Base-by-base conservation (phyloP, 64 coral and sea anemone genomes). In the Stichodactyla mertensii region DNA sequence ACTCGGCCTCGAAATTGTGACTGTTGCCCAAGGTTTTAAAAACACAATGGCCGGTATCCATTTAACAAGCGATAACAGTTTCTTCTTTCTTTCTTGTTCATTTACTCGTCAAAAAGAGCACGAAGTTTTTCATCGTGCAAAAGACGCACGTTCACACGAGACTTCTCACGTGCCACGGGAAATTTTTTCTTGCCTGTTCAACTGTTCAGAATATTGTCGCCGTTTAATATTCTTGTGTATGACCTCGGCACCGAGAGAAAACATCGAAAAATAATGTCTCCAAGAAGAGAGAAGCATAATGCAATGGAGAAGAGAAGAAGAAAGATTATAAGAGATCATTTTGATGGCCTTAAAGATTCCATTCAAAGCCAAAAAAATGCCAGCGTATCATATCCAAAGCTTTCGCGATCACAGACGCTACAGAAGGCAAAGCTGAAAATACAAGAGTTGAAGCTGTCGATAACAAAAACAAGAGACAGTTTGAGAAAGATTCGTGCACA, bases 261-360 rank as follows among this genome's bases (percentile, higher is more conserved):
- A 74, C 24, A 4, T 31, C 69, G 10, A 74, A 23, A 22, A 27
- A 74, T 31, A 74, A 74, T 74, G 69, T 74, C 69, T 74, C 69
- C 69, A 74, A 31, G 11, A 27, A 74, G 69, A 74, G 69, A 74
- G 27, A 74, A 74, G 24, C 69, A 74, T 23, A 74, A 74, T 23
- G 69, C 69, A 9, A 74, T 74, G 69, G 69, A 74, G 12, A 74
- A 74, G 24, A 74, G 69, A 74, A 74, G 69, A 13, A 74, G 69
- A 2, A 74, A 10, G 27, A 74, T 74, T 11, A 74, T 74, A 27
- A 74, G 24, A 31, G 69, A 74, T 23, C 69, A 74, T 74, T 74
- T 74, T 9, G 69, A 74, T 13, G 69, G 23, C 69, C 27, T 74
- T n/a, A 74, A 74, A 74, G 23, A 74, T 31, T 74, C 69, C 24